phyloP scores from a whole-genome alignment of 2,888 invertebrate species.

The Agrotis clavis region DNA sequence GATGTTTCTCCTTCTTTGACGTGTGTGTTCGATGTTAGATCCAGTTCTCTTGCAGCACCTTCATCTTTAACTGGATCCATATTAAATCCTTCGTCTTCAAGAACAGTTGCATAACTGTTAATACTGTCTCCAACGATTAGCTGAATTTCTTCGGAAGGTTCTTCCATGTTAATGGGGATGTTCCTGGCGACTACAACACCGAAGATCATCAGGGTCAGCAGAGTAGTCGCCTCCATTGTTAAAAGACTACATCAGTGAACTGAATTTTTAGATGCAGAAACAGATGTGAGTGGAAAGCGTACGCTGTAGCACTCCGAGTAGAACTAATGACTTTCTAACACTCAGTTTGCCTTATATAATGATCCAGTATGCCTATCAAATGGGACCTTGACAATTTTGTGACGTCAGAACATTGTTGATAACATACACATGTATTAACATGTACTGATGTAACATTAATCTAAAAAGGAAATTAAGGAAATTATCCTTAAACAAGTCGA shows the following conservation, averaged over 20 bases:
- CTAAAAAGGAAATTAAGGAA: no score
- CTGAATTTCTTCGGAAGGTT: background rate
- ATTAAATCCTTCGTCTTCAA: background rate
- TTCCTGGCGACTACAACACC: constrained; percentile 18
- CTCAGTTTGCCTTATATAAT: constrained; percentile 25
- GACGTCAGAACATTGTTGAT: no score
- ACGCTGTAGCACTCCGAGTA: background rate
- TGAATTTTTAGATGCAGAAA: constrained; percentile 22
- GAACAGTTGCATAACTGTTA: background rate
- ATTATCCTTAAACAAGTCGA: no score
- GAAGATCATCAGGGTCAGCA: constrained; percentile 29
- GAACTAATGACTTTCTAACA: constrained; percentile 11
- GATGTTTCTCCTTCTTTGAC: background rate
- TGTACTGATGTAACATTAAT: no score
- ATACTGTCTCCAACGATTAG: background rate
- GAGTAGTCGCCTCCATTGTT: constrained; percentile 25
- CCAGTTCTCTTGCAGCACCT: background rate
- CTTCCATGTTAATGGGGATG: background rate
- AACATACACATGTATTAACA: no score
- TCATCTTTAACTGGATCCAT: background rate
- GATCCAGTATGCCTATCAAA: background rate
- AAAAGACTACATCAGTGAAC: constrained; percentile 18
- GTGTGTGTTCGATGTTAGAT: background rate
- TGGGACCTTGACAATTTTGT: no score
- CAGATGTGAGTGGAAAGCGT: constrained; percentile 1